A percentile compares a stretch with the other conserved stretches of the same genome.
phyloP scores from a whole-genome alignment of 2,888 invertebrate species.

The Crossocerus cetratus region DNA sequence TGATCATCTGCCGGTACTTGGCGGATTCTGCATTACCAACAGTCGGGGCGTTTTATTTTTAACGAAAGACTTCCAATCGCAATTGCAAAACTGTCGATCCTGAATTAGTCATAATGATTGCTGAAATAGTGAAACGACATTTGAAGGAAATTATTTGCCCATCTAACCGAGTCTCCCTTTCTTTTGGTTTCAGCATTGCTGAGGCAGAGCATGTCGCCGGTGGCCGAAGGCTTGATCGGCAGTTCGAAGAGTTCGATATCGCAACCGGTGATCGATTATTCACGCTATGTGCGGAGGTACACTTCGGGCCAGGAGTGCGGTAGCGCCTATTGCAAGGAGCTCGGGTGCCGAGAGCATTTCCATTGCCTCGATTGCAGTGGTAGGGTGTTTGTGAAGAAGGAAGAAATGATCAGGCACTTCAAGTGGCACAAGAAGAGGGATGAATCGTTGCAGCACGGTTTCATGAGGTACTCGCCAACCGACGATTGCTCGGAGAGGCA shows the following conservation, averaged over 20 bases:
- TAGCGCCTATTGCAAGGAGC: slow-evolving; percentile 90
- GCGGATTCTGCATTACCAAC: no score
- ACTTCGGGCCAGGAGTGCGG: slow-evolving; percentile 90
- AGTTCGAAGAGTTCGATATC: slow-evolving; percentile 78
- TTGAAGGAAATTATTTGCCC: not conserved
- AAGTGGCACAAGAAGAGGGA: slow-evolving; percentile 99
- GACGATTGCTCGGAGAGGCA: slow-evolving; percentile 96
- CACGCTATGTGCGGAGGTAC: slow-evolving; percentile 92
- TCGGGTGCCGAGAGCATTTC: slow-evolving; percentile 96
- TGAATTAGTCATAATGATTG: not conserved
- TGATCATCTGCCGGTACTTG: no score
- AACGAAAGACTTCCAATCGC: no score
- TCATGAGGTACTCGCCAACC: slow-evolving; percentile 95
- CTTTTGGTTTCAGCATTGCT: slow-evolving; percentile 76
- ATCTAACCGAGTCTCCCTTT: not conserved
- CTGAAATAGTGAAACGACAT: not conserved
- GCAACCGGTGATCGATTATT: slow-evolving; percentile 89
- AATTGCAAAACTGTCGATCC: not conserved
- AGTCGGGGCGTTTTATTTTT: no score
- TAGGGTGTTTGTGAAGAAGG: slow-evolving; percentile 97
- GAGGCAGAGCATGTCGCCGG: slow-evolving; percentile 78
- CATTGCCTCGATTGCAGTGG: slow-evolving; percentile 91
- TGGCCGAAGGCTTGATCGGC: slow-evolving; percentile 71
- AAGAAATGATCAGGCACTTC: slow-evolving; percentile 98
- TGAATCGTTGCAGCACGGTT: slow-evolving; percentile 96